Percentiles rank a stretch among this genome's conserved stretches.
Conservation (phyloP, 2,113 vertebrate genomes). For the Chamaetylas fuelleborni region DNA sequence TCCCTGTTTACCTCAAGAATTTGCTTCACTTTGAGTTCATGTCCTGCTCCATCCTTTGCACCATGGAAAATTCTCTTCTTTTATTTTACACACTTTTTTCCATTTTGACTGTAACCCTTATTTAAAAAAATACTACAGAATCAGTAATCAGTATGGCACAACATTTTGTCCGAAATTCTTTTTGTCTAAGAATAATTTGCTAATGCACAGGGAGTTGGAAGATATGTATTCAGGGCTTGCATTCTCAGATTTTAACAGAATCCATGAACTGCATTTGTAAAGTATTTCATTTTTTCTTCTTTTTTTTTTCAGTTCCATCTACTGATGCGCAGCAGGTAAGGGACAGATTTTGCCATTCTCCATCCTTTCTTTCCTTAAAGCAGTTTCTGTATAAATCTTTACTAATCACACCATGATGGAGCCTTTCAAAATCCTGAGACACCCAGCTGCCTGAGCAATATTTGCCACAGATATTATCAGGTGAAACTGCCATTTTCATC, state of each 20-base stretch:
- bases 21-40: background rate
- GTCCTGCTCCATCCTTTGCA: background rate
- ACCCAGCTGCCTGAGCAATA: background rate
- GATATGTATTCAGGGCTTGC: background rate
- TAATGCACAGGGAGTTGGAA: background rate
- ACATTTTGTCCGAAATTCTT: background rate
- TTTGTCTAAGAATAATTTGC: background rate
- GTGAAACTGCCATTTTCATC: constrained; percentile 1
- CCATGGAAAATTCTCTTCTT: background rate
- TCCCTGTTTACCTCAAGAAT: background rate
- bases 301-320: background rate
- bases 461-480: background rate
- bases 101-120: background rate
- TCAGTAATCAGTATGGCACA: background rate
- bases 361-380: background rate
- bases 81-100: background rate
- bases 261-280: background rate
- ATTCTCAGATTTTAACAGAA: background rate
- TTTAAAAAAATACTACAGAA: background rate
- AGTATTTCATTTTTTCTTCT: background rate
- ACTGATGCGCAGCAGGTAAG: background rate
- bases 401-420: background rate
- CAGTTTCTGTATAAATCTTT: constrained; percentile 9
- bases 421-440: constrained; percentile 13
- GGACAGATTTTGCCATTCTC: background rate